These are phyloP conservation scores for Drosophila acutilabella DNA, from an alignment of 2,888 invertebrate genomes.

Conservation along the genomic window DNA sequence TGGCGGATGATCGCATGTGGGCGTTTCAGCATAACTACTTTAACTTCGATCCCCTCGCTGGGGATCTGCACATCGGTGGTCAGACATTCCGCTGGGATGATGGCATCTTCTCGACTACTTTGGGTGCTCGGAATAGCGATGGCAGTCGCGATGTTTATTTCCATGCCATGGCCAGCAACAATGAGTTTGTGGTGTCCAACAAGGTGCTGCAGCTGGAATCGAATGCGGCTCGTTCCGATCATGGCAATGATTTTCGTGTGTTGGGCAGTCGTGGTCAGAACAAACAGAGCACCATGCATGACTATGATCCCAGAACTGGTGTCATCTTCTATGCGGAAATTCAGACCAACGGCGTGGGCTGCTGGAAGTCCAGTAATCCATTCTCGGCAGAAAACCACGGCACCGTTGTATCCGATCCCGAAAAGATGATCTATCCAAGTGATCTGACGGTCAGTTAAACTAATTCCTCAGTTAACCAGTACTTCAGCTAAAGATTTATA, in stretches of 20 bases:
- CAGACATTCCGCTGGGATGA: slow-evolving; percentile 92
- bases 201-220: slow-evolving; percentile 87
- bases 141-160: slow-evolving; percentile 89
- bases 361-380: slow-evolving; percentile 88
- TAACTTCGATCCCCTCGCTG: slow-evolving; percentile 89
- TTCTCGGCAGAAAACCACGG: slow-evolving; percentile 86
- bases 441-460: slow-evolving; percentile 86
- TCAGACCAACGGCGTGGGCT: slow-evolving; percentile 89
- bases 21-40: slow-evolving; percentile 90
- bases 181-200: slow-evolving; percentile 90
- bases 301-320: slow-evolving; percentile 87
- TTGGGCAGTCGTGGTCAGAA: slow-evolving; percentile 88
- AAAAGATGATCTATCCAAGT: slow-evolving; percentile 90
- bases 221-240: slow-evolving; percentile 86
- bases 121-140: slow-evolving; percentile 86
- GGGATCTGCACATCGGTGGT: slow-evolving; percentile 89
- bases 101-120: slow-evolving; percentile 90
- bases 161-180: slow-evolving; percentile 90
- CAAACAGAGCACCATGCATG: slow-evolving; percentile 90
- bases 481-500: not conserved
- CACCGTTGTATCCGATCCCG: slow-evolving; percentile 87
- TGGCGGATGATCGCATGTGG: slow-evolving; percentile 88
- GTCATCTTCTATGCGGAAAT: slow-evolving; percentile 90
- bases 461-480: fast-evolving
- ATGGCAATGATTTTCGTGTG: slow-evolving; percentile 86